Evolutionary conservation across 2,888 invertebrate genomes (phyloP).

Genomic region (Macaria notata): DNA sequence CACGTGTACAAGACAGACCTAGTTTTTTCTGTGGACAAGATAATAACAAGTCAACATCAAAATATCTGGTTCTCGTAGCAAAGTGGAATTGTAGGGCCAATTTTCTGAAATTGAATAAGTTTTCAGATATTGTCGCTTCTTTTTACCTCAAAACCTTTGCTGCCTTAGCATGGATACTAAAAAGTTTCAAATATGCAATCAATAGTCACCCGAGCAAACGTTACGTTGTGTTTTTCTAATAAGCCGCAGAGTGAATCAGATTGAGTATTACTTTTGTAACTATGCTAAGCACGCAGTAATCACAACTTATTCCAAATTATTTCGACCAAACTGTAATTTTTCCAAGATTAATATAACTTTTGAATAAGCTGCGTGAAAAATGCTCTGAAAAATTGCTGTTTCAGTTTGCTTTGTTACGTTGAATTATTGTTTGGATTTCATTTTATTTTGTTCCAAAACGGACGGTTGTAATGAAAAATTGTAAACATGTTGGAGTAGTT

Average conservation of each 20-base stretch:
- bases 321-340: slow-evolving; percentile 48
- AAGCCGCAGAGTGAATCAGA: too few species aligned
- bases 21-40: too few species aligned
- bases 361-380: slow-evolving; percentile 32
- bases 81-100: slow-evolving; percentile 41
- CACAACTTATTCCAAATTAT: slow-evolving; percentile 49
- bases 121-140: slow-evolving; percentile 50
- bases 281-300: slow-evolving; percentile 31
- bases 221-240: too few species aligned
- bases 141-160: slow-evolving; percentile 42
- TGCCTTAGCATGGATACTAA: too few species aligned
- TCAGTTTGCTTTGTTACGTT: slow-evolving; percentile 19
- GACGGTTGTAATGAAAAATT: slow-evolving; percentile 11
- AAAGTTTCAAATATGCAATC: too few species aligned
- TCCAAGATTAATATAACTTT: slow-evolving; percentile 42
- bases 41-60: slow-evolving; percentile 1
- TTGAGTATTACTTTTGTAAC: too few species aligned
- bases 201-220: too few species aligned
- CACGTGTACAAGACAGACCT: too few species aligned
- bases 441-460: slow-evolving; percentile 10
- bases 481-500: background rate
- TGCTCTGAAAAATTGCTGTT: slow-evolving; percentile 21
- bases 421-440: slow-evolving; percentile 13
- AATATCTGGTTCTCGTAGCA: background rate
- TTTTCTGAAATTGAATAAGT: slow-evolving; percentile 62